A percentile compares a stretch with the other conserved stretches of the same genome.
phyloP scores from a whole-genome alignment of 2,113 vertebrate genomes.

The Barbus barbus region DNA sequence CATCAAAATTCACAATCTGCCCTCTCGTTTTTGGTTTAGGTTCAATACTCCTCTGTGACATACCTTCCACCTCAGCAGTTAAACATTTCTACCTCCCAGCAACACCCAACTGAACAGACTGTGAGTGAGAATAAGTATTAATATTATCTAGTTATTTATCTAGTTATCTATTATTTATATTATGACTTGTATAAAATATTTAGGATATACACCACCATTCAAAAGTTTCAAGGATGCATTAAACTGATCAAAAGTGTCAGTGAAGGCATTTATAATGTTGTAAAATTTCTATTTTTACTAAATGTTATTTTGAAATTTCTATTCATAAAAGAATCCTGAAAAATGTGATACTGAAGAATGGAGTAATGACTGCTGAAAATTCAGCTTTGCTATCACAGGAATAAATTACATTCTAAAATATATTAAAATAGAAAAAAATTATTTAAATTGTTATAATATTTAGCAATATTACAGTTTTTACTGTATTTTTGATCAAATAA shows the following conservation, averaged over 20 bases:
- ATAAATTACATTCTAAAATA: background rate
- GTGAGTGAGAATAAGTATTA: constrained; percentile 18
- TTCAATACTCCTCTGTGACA: constrained; percentile 87
- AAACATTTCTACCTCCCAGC: constrained; percentile 83
- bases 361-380: background rate
- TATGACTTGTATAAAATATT: background rate
- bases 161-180: background rate
- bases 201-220: background rate
- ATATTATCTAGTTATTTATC: background rate
- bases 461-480: background rate
- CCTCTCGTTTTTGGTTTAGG: constrained; percentile 39
- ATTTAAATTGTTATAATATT: background rate
- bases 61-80: constrained; percentile 88
- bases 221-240: background rate
- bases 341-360: too few relatives aligned
- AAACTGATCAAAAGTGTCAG: too few relatives aligned
- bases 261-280: too few relatives aligned
- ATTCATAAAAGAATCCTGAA: too few relatives aligned
- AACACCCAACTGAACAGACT: constrained; percentile 81
- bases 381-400: too few relatives aligned
- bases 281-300: too few relatives aligned
- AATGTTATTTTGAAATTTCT: too few relatives aligned
- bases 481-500: background rate
- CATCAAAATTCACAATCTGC: background rate
- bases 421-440: too few relatives aligned